Conservation (phyloP, 2,888 invertebrate genomes). For the Pemphredon lugubris region DNA sequence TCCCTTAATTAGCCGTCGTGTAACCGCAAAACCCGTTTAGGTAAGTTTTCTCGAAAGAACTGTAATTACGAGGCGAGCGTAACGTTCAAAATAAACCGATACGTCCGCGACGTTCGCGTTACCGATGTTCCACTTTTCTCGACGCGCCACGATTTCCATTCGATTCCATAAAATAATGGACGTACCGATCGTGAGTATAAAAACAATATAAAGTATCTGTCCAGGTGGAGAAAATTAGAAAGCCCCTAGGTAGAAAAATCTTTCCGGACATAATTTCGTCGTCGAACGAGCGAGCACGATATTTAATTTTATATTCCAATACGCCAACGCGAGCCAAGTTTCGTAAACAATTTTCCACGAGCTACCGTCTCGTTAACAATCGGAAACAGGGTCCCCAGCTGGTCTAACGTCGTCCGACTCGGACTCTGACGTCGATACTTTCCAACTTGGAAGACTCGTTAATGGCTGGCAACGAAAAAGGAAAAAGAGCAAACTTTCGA, state of each 20-base stretch:
- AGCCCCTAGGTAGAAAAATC: too few relatives aligned
- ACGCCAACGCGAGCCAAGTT: constrained; percentile 19
- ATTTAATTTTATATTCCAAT: background rate
- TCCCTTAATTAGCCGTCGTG: constrained; percentile 26
- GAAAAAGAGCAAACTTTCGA: constrained; percentile 27
- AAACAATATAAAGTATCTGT: too few relatives aligned
- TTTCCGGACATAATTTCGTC: too few relatives aligned
- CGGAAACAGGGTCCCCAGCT: constrained; percentile 37
- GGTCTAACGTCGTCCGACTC: constrained; percentile 27
- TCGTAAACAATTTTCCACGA: constrained; percentile 32
- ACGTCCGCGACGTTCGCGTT: background rate
- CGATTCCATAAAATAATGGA: too few relatives aligned
- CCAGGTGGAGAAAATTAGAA: too few relatives aligned
- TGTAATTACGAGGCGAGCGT: background rate
- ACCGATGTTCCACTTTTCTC: background rate
- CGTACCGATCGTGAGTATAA: too few relatives aligned
- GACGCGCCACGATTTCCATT: too few relatives aligned
- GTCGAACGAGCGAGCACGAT: too few relatives aligned
- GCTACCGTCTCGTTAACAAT: constrained; percentile 35
- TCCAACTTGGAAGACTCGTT: constrained; percentile 28
- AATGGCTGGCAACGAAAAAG: constrained; percentile 33
- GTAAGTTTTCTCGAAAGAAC: constrained; percentile 10
- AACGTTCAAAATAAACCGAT: background rate
- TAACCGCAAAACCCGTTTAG: constrained; percentile 11
- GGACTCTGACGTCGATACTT: constrained; percentile 42